Evolutionary conservation across 2,113 vertebrate species (phyloP).

Genomic region (Nibea albiflora): DNA sequence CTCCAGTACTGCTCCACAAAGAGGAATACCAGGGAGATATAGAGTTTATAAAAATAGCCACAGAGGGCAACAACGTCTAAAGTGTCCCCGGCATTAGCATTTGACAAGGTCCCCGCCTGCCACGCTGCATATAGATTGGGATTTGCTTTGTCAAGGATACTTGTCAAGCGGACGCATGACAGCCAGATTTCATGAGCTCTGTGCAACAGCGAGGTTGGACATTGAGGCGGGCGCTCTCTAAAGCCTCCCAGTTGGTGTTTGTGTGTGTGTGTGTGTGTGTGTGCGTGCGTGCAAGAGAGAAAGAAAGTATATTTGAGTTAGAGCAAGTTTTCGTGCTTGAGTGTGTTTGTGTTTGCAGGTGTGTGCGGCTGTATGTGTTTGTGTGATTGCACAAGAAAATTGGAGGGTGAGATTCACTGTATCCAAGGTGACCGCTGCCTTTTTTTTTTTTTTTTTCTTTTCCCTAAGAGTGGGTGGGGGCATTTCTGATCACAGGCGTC

Average conservation of each 20-base stretch:
- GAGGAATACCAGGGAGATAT: conserved; percentile 29
- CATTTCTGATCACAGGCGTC: conserved; percentile 52
- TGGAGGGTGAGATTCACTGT: conserved; percentile 51
- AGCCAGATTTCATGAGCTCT: conserved; percentile 76
- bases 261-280: neutral
- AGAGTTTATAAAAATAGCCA: conserved; percentile 71
- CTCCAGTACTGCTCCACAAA: conserved; percentile 75
- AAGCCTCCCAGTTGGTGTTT: conserved; percentile 55
- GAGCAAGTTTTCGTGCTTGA: conserved; percentile 37
- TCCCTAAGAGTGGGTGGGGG: conserved; percentile 27
- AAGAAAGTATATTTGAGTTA: conserved; percentile 50
- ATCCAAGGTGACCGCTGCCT: conserved; percentile 65
- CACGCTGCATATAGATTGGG: conserved; percentile 78
- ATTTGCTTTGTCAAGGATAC: conserved; percentile 82
- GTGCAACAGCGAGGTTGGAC: conserved; percentile 64
- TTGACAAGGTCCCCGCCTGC: conserved; percentile 78
- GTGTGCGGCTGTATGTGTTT: conserved; percentile 26
- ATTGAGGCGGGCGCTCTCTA: conserved; percentile 53
- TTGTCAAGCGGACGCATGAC: conserved; percentile 78
- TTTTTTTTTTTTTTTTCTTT: neutral
- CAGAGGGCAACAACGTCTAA: conserved; percentile 76
- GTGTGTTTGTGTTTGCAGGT: conserved; percentile 45
- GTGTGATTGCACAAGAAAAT: conserved; percentile 57
- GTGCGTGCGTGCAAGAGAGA: neutral
- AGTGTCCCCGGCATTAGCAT: conserved; percentile 80